phyloP scores from a whole-genome alignment of 2,113 vertebrate species.

The Hemiscyllium ocellatum region DNA sequence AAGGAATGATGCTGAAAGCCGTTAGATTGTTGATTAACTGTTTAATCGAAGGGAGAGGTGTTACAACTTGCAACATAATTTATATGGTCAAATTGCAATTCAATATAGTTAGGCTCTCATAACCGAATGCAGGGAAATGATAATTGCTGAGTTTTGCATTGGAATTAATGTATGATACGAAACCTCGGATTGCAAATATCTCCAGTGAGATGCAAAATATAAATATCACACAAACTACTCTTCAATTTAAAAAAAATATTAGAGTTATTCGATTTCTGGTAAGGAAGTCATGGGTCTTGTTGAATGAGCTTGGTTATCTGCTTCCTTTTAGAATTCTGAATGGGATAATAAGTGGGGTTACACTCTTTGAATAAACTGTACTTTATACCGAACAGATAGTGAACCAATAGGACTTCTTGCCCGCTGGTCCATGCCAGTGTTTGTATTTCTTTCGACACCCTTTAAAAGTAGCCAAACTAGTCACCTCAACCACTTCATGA shows the following conservation, averaged over 20 bases:
- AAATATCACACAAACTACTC: neutral
- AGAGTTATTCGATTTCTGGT: neutral
- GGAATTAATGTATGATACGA: neutral
- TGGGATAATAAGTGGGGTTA: neutral
- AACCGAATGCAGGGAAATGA: neutral
- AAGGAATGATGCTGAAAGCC: neutral
- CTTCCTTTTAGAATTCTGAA: neutral
- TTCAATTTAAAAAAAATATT: neutral
- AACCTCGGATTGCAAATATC: neutral
- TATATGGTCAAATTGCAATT: neutral
- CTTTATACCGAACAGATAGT: neutral
- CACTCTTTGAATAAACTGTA: neutral
- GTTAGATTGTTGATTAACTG: neutral
- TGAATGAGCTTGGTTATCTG: neutral
- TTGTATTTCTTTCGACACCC: neutral
- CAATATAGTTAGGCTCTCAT: no score
- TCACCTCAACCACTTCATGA: neutral
- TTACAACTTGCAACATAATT: neutral
- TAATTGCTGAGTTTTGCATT: neutral
- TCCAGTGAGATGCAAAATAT: neutral
- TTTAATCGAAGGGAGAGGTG: neutral
- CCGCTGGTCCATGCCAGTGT: neutral
- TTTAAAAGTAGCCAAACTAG: neutral
- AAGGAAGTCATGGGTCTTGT: neutral
- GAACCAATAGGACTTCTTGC: neutral